Conservation (phyloP, 2,888 invertebrate genomes). For the Acrobeloides nanus region DNA sequence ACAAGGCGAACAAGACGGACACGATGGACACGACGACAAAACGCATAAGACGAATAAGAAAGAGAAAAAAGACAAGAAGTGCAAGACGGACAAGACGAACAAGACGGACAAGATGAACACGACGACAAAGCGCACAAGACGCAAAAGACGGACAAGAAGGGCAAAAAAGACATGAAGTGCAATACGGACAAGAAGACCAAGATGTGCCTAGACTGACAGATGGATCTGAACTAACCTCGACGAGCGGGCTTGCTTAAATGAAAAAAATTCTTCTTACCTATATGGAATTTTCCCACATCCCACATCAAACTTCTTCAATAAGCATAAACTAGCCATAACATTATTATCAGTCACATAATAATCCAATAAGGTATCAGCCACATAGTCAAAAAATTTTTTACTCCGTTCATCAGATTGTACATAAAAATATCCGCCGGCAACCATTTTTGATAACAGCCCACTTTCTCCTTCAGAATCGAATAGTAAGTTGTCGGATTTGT, state of each 20-base stretch:
- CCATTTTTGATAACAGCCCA: conserved; percentile 37
- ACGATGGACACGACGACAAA: too few species aligned
- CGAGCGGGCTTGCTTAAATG: not conserved
- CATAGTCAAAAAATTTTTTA: conserved; percentile 30
- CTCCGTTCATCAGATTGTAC: conserved; percentile 28
- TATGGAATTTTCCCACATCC: conserved; percentile 42
- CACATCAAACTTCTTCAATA: conserved; percentile 19
- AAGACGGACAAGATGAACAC: too few species aligned
- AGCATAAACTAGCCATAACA: conserved; percentile 41
- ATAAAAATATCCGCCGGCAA: conserved; percentile 48
- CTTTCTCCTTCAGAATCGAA: conserved; percentile 42
- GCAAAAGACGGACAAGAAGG: not conserved
- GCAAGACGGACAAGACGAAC: too few species aligned
- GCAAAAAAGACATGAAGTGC: too few species aligned
- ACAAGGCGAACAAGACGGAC: not conserved
- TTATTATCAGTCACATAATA: conserved; percentile 47
- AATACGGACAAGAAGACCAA: too few species aligned
- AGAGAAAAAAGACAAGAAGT: too few species aligned
- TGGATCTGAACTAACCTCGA: not conserved
- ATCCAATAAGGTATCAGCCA: conserved; percentile 18
- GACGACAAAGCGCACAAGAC: conserved; percentile 2
- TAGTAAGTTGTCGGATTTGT: conserved; percentile 23
- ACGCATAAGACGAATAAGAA: too few species aligned
- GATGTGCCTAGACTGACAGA: too few species aligned
- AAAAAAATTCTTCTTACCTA: conserved; percentile 19